Evolutionary conservation across 2,113 vertebrate genomes (phyloP).

Genomic region (Apteryx mantelli): DNA sequence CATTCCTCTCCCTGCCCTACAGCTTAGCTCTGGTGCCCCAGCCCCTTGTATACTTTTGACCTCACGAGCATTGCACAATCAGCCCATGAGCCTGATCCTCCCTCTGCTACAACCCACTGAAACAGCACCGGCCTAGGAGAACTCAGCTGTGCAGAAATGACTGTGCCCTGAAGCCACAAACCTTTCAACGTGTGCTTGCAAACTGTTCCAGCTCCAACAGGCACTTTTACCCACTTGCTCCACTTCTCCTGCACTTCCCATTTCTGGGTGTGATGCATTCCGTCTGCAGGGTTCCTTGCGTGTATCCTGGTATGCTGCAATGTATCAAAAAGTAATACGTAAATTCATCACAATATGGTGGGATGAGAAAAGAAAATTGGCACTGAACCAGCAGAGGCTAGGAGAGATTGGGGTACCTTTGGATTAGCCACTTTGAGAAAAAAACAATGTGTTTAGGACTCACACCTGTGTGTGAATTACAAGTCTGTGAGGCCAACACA

Average conservation of each 20-base stretch:
- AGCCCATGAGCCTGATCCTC: not conserved
- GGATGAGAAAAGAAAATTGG: not conserved
- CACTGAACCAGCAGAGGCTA: not conserved
- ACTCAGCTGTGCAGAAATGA: not conserved
- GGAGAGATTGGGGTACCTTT: not conserved
- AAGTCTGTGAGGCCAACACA: not conserved
- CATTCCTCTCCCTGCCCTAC: constrained; percentile 51
- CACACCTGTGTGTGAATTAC: not conserved
- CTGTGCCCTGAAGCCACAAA: not conserved
- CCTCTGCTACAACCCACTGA: not conserved
- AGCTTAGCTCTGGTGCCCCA: not conserved
- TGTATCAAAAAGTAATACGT: not conserved
- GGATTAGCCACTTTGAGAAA: fast-evolving
- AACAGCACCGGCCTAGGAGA: not conserved
- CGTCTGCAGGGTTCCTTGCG: not conserved
- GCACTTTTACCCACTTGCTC: not conserved
- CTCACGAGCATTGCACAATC: constrained; percentile 12
- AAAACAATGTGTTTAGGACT: not conserved
- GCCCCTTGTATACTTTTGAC: constrained; percentile 45
- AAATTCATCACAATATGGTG: not conserved
- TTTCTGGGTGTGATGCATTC: not conserved
- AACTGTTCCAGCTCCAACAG: not conserved
- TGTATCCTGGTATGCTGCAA: not conserved
- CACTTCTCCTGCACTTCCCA: not conserved
- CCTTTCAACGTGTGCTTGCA: not conserved